Evolutionary conservation across 2,113 vertebrate genomes (phyloP).

Genomic region (Oryctolagus cuniculus): mOryCun1.1 NC_091434.1:149997501-149998000

Average conservation of each 20-base stretch:
- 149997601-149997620: neutral
- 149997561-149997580: neutral
- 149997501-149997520: neutral
- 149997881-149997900: slow-evolving; percentile 98
- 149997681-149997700: slow-evolving; percentile 54
- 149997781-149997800: slow-evolving; percentile 98
- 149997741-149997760: slow-evolving; percentile 93
- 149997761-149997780: slow-evolving; percentile 94
- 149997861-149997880: slow-evolving; percentile 99
- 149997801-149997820: slow-evolving; percentile 97
- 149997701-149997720: slow-evolving; percentile 65
- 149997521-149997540: slow-evolving; percentile 38
- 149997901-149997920: slow-evolving; percentile 99
- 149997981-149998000: slow-evolving; percentile 80
- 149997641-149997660: neutral
- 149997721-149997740: slow-evolving; percentile 89
- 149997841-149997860: slow-evolving; percentile 99
- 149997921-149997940: slow-evolving; percentile 93
- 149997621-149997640: neutral
- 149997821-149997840: slow-evolving; percentile 99
- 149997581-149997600: neutral
- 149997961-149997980: slow-evolving; percentile 88
- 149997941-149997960: slow-evolving; percentile 92
- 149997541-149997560: neutral
- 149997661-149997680: slow-evolving; percentile 15